Evolutionary conservation across 2,797 vertebrate genomes (phyloP).

Genomic region (Fistularia commersonii): DNA sequence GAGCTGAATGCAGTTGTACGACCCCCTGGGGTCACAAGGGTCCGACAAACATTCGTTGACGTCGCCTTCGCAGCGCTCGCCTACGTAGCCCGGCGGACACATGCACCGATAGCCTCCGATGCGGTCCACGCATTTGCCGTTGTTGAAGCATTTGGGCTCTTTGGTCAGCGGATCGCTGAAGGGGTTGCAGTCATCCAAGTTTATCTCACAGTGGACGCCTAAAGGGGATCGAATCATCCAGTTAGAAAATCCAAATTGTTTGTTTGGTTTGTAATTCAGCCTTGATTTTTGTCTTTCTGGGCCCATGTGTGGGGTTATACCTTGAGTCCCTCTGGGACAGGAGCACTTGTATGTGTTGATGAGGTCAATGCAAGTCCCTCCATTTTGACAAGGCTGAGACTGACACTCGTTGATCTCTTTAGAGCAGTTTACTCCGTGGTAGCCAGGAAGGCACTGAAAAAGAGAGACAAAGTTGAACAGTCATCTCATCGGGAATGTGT

Average conservation of each 20-base stretch:
- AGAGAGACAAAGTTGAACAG: background rate
- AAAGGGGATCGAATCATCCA: background rate
- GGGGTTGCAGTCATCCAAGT: conserved; percentile 93
- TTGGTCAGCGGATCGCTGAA: conserved; percentile 80
- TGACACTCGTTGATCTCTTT: conserved; percentile 96
- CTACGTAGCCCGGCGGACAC: conserved; percentile 91
- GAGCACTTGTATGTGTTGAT: conserved; percentile 98
- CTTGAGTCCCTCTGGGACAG: conserved; percentile 95
- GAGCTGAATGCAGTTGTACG: conserved; percentile 96
- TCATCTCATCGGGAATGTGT: background rate
- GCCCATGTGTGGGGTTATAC: conserved; percentile 64
- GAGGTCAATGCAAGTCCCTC: conserved; percentile 95
- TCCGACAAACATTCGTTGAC: conserved; percentile 97
- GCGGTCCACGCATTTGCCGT: conserved; percentile 90
- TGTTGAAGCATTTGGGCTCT: conserved; percentile 96
- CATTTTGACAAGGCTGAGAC: conserved; percentile 93
- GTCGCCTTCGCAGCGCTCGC: conserved; percentile 95
- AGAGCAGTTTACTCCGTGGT: conserved; percentile 93
- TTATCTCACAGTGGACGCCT: conserved; percentile 98
- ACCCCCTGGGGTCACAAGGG: conserved; percentile 90
- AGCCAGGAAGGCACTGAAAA: conserved; percentile 88
- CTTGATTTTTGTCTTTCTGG: conserved; percentile 21
- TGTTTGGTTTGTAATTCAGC: conserved; percentile 46
- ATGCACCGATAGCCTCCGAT: conserved; percentile 92
- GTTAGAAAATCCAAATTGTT: conserved; percentile 59